phyloP scores from a whole-genome alignment of 53 echinoderm and acorn worm species.

The Echinometra lucunter region DNA sequence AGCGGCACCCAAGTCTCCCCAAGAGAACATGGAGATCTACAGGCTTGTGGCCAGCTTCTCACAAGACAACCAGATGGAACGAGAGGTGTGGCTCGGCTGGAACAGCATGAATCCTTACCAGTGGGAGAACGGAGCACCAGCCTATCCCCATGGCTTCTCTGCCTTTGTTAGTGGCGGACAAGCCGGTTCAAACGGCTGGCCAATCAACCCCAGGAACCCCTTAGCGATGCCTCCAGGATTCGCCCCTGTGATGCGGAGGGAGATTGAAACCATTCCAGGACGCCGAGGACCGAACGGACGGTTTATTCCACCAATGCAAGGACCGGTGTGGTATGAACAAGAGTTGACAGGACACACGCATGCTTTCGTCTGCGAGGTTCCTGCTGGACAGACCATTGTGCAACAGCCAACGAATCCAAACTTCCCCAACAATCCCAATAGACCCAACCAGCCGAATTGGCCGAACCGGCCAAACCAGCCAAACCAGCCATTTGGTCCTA shows the following conservation, averaged over 20 bases:
- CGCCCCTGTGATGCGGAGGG: slow-evolving; percentile 58
- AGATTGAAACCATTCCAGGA: slow-evolving; percentile 39
- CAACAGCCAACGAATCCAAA: slow-evolving; percentile 25
- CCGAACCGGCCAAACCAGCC: slow-evolving; percentile 32
- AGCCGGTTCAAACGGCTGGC: slow-evolving; percentile 24
- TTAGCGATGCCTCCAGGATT: not conserved
- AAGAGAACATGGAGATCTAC: slow-evolving; percentile 62
- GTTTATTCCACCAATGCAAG: not conserved
- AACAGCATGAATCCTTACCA: slow-evolving; percentile 51
- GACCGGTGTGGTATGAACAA: slow-evolving; percentile 21
- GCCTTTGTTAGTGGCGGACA: slow-evolving; percentile 61
- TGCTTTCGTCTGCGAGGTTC: slow-evolving; percentile 72
- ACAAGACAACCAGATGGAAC: slow-evolving; percentile 73
- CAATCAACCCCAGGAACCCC: not conserved
- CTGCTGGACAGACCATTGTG: not conserved
- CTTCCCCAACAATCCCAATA: slow-evolving; percentile 2
- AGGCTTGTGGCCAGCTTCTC: slow-evolving; percentile 54
- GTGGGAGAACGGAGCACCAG: slow-evolving; percentile 74
- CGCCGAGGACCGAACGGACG: not conserved
- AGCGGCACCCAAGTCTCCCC: slow-evolving; percentile 18
- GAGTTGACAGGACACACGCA: slow-evolving; percentile 67
- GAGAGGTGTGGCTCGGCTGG: slow-evolving; percentile 67
- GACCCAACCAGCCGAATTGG: not conserved
- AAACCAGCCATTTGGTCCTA: slow-evolving; percentile 24
- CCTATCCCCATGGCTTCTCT: slow-evolving; percentile 50